Evolutionary conservation across 2,888 invertebrate species (phyloP).

Genomic region (Isoperla grammatica): DNA sequence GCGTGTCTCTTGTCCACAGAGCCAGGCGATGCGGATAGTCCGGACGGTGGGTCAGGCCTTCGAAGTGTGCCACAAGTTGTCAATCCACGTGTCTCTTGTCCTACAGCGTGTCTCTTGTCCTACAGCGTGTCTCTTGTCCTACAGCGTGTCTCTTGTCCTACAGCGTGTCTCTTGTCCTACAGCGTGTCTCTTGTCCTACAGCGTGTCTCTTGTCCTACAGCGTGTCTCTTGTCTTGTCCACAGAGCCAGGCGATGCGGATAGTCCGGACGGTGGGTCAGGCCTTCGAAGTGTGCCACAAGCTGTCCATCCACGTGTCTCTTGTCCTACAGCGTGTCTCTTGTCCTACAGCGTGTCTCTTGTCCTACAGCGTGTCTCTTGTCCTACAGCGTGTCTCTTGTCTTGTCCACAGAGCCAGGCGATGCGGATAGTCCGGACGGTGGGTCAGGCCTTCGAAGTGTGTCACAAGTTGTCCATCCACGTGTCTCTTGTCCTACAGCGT

Average conservation of each 20-base stretch:
- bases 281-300: constrained; percentile 99
- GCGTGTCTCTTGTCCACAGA: constrained; percentile 52
- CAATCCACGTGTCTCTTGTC: constrained; percentile 54
- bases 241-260: constrained; percentile 99
- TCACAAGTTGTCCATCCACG: constrained; percentile 81
- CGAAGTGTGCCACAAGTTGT: constrained; percentile 97
- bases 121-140: no score
- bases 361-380: no score
- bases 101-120: no score
- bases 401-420: constrained; percentile 82
- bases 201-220: no score
- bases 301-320: constrained; percentile 62
- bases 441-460: constrained; percentile 99
- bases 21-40: constrained; percentile 97
- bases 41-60: constrained; percentile 98
- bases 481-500: constrained; percentile 34
- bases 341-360: no score
- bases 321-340: no score
- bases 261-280: constrained; percentile 97
- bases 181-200: no score
- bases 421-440: constrained; percentile 96
- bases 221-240: no score
- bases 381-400: no score
- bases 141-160: no score
- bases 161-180: no score